Conservation (phyloP, 2,797 vertebrate genomes). For the Acipenser ruthenus region DNA sequence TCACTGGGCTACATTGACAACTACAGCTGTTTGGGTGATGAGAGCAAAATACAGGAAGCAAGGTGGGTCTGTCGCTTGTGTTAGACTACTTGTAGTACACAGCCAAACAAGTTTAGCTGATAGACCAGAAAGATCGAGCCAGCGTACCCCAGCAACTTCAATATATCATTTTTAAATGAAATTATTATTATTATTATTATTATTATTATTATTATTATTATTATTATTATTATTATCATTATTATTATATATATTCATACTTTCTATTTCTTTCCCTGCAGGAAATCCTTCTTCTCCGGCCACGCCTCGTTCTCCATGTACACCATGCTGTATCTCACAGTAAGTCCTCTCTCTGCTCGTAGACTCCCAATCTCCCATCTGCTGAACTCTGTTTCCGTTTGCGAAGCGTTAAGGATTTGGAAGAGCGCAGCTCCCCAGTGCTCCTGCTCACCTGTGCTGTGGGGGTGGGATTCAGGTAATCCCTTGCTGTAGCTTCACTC, state of each 20-base stretch:
- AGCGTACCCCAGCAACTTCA: too few species aligned
- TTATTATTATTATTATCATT: too few species aligned
- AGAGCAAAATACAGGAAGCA: constrained; percentile 82
- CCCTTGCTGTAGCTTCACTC: too few species aligned
- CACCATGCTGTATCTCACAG: constrained; percentile 93
- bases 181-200: too few species aligned
- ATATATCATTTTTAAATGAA: too few species aligned
- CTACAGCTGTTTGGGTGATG: constrained; percentile 67
- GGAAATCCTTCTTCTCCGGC: constrained; percentile 97
- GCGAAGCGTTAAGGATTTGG: not conserved
- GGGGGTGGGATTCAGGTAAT: too few species aligned
- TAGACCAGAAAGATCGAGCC: too few species aligned
- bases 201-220: too few species aligned
- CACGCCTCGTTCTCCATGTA: constrained; percentile 95
- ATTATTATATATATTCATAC: constrained; percentile 13
- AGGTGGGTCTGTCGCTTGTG: constrained; percentile 55
- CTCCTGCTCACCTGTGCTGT: not conserved
- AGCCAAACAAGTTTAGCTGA: too few species aligned
- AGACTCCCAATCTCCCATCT: constrained; percentile 11
- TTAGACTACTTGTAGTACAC: too few species aligned
- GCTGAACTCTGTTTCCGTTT: constrained; percentile 1
- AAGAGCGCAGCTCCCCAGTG: constrained; percentile 1
- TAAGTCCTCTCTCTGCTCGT: constrained; percentile 61
- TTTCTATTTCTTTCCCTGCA: constrained; percentile 49
- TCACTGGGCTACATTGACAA: constrained; percentile 78